Base-by-base conservation (phyloP, 2,888 invertebrate species). In the Troides aeacus region DNA sequence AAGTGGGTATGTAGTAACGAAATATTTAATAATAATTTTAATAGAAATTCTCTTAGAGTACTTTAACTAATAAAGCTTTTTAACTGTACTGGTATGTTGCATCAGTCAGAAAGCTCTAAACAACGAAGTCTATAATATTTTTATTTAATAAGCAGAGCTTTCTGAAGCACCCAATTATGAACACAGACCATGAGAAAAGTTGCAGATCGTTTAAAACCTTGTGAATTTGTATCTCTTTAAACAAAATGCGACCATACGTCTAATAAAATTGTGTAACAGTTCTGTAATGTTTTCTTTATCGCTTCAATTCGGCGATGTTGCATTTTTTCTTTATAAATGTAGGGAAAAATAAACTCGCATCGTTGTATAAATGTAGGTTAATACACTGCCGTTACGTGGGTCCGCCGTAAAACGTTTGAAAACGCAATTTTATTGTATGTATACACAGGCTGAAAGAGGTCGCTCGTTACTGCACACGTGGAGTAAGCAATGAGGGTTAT, bases 331-430 rank as follows among this genome's bases (percentile, higher is more conserved):
- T 50, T 63, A 59, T 24, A 39, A 24, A 36, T 46, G 46, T 58
- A 39, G 17, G 15, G 2, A 12, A 46, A 46, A 46, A 46, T 15
- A 17, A 46, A 10, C 46, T 15, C 46, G 46, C 15, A 46, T 46
- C 46, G 46, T 50, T 58, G 58, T 58, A 36, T 17, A 30, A 63
- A 63, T 68, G 57, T 68, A 68, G 68, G 68, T 68, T 68, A 68
- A 68, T 63, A 67, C 24, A 18, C 62, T 56, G 62, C 57, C 63
- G 30, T 57, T 62, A 66, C 46, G 46, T 62, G 62, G 36, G 15
- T 68, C 68, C 59, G 17, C 53, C 46, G 56, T 64, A 56, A 69
- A 69, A 64, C 64, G 64, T 69, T 64, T 69, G 53, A 56, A 64
- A 64, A 69, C 59, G 61, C 46, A 42, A 30, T 61, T 56, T 64